These are phyloP conservation scores for Pseudomugil gertrudae DNA, from an alignment of 2,797 vertebrate genomes.

Conservation along the genomic window DNA sequence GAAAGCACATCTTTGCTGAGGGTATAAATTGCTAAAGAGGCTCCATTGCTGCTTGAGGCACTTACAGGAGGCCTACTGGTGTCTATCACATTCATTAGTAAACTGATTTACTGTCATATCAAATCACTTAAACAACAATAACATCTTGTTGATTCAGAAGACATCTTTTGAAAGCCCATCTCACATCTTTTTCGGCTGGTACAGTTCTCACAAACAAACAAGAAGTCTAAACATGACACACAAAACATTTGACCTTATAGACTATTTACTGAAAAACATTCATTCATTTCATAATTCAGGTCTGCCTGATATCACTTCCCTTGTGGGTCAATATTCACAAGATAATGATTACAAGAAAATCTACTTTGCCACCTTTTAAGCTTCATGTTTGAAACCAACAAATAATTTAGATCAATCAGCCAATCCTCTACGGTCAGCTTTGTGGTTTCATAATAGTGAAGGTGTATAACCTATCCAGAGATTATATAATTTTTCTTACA, in stretches of 20 bases:
- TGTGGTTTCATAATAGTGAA: no score
- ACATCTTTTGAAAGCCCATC: neutral
- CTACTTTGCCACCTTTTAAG: neutral
- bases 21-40: neutral
- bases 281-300: neutral
- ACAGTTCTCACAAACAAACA: neutral
- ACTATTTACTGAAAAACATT: neutral
- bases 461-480: no score
- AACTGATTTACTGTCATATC: conserved; percentile 3
- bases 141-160: conserved; percentile 4
- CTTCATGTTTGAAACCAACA: neutral
- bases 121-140: conserved; percentile 5
- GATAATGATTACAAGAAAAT: neutral
- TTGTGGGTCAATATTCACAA: neutral
- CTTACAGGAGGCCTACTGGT: neutral
- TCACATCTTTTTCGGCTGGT: neutral
- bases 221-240: neutral
- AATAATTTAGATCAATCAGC: neutral
- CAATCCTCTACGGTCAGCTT: neutral
- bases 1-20: neutral
- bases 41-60: neutral
- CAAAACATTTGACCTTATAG: neutral
- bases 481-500: no score
- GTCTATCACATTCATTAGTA: conserved; percentile 10
- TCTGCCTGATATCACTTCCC: neutral